Base-by-base conservation (phyloP, 2,797 vertebrate genomes). In the Thunnus albacares region DNA sequence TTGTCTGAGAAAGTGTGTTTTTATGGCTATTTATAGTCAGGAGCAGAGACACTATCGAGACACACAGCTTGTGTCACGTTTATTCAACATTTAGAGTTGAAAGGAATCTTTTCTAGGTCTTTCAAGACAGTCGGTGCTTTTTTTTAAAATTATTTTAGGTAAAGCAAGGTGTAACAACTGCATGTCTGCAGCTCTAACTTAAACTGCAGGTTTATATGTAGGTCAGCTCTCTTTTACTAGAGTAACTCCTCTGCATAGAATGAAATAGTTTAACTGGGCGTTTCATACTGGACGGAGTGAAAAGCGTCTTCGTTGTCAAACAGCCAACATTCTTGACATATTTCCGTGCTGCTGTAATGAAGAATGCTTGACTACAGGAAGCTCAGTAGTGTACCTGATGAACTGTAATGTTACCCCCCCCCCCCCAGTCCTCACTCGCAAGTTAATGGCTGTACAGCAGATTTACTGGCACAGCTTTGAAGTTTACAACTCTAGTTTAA, bases 261-360 rank as follows among this genome's bases (percentile, higher is more conserved):
- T 82, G 68, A 88, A 91, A 84, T 77, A 69, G 70, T 81, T 90
- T 30, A 18, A 56, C 73, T 78, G 89, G 87, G 87, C 68, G 82
- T 91, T 85, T 41, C 81, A 74, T 84, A 80, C 79, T 77, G 82
- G 84, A 86, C 61, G 6, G 41, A 75, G 80, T 38, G 84, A 85
- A 85, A 77, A 81, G 71, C 66, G 58, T 79, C 80, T 76, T 73
- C 26, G 75, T 79, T 92, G 90, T 91, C 89, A 89, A 87, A 85
- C 76, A 62, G 91, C 93, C 91, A 91, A 92, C 91, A 95, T 95
- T 96, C 93, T 76, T 84, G 18, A 66, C 90, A 94, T 95, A 87
- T 88, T 92, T 90, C 83, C 28, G 49, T 84, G 87, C 86, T 91
- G 86, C 84, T 90, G 93, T 90, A 92, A 93, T 69, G 70, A 73